Evolutionary conservation across 2,888 invertebrate genomes (phyloP), one percentile per base, ranked within the genome.

Genomic region (Hymenopus coronatus): DNA sequence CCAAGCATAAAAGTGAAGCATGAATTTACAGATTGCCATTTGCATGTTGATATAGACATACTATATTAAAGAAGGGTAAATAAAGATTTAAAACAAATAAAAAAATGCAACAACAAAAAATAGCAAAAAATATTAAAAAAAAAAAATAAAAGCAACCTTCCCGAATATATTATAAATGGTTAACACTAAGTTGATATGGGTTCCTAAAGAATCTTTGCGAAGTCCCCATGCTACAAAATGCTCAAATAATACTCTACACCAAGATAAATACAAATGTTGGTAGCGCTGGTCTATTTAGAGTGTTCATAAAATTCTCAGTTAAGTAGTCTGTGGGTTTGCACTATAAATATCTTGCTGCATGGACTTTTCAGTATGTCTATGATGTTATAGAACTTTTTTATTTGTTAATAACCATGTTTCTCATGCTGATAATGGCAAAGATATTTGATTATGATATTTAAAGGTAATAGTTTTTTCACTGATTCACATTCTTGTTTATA

Each of bases 91-190:
- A 33, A 28, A 28, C 46, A 88, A 82, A 40, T 40, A 27, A 83
- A 88, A 82, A 40, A 70, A 84, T 84, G 84, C 83, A n/a, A 54
- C 40, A 33, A 33, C 70, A 83, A 40, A 88, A 54, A 84, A 84
- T 83, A 54, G n/a, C 25, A 85, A 54, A 27, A 83, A 28, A 83
- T 28, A 83, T 27, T 0, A 28, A 30, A 8, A 83, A 8, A 83
- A 30, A 86, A 87, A 81, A 87, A 87, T 82, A 30, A 84, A 85
- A 54, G 85, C 86, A 87, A 87, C 86, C 86, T 87, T 87, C 86
- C 86, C 86, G 81, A 87, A 81, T 30, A 87, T 81, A 27, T 87
- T 30, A 25, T 33, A 84, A 28, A 40, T 70, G 70, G 86, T 70
- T 81, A 28, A 70, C 54, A 15, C 28, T 87, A 87, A 84, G 28